Conservation (phyloP, 2,113 vertebrate species). For the Spea bombifrons region DNA sequence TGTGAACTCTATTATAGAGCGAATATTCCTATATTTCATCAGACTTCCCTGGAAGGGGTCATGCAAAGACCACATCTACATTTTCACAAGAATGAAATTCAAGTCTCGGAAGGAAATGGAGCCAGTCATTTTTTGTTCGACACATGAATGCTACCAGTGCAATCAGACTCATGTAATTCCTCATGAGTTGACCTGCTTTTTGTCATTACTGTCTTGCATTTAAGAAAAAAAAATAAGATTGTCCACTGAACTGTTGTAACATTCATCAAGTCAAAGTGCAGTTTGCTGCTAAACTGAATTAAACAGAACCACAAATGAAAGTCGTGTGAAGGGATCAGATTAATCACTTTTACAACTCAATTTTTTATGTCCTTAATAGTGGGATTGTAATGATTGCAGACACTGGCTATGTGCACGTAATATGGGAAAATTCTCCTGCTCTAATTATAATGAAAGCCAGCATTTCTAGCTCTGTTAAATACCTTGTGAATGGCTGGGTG, state of each 20-base stretch:
- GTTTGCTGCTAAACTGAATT: slow-evolving; percentile 56
- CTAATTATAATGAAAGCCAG: too few species aligned
- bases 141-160: slow-evolving; percentile 48
- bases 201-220: slow-evolving; percentile 66
- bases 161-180: slow-evolving; percentile 53
- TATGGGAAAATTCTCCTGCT: too few species aligned
- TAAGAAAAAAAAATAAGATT: slow-evolving; percentile 60
- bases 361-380: too few species aligned
- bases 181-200: slow-evolving; percentile 61
- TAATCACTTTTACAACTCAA: too few species aligned
- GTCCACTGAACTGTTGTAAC: slow-evolving; percentile 55
- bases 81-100: slow-evolving; percentile 20
- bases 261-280: slow-evolving; percentile 60
- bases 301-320: slow-evolving; percentile 49
- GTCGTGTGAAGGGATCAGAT: slow-evolving; percentile 5
- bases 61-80: slow-evolving; percentile 19
- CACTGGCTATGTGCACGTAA: too few species aligned
- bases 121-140: slow-evolving; percentile 45
- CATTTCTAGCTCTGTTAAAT: too few species aligned
- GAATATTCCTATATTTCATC: slow-evolving; percentile 22
- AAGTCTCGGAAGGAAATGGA: slow-evolving; percentile 43
- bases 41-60: slow-evolving; percentile 4
- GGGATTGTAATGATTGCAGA: too few species aligned
- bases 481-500: too few species aligned
- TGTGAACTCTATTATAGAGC: slow-evolving; percentile 45